These are phyloP conservation scores for Phortica magna DNA, from an alignment of 2,888 invertebrate species.

Conservation along the genomic window DNA sequence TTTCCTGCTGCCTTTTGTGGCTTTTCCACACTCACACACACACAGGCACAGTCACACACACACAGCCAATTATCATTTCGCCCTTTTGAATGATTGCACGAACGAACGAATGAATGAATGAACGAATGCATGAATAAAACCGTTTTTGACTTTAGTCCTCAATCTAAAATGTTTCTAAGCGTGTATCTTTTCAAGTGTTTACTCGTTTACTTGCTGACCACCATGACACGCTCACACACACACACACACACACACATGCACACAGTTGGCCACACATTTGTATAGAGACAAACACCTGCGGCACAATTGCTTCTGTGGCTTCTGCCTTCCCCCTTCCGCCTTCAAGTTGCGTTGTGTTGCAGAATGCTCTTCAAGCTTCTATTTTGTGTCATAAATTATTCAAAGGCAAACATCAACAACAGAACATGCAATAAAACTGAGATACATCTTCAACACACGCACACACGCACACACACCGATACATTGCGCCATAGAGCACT, in stretches of 20 bases:
- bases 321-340: no score
- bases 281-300: constrained; percentile 27
- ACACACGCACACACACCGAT: background rate
- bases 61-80: constrained; percentile 17
- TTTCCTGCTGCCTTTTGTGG: background rate
- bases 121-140: constrained; percentile 1
- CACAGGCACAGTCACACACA: no score
- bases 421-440: constrained; percentile 32
- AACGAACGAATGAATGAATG: background rate
- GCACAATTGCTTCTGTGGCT: background rate
- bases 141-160: constrained; percentile 19
- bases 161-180: constrained; percentile 17
- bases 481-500: background rate
- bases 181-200: constrained; percentile 2
- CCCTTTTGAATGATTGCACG: background rate
- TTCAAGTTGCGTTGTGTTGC: background rate
- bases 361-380: constrained; percentile 36
- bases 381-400: constrained; percentile 76
- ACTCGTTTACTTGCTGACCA: background rate
- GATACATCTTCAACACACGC: background rate
- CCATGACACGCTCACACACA: background rate
- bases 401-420: constrained; percentile 75
- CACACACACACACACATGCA: background rate
- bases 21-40: no score
- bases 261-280: background rate